phyloP scores from a whole-genome alignment of 2,113 vertebrate species.

The Cinclus mexicanus region DNA sequence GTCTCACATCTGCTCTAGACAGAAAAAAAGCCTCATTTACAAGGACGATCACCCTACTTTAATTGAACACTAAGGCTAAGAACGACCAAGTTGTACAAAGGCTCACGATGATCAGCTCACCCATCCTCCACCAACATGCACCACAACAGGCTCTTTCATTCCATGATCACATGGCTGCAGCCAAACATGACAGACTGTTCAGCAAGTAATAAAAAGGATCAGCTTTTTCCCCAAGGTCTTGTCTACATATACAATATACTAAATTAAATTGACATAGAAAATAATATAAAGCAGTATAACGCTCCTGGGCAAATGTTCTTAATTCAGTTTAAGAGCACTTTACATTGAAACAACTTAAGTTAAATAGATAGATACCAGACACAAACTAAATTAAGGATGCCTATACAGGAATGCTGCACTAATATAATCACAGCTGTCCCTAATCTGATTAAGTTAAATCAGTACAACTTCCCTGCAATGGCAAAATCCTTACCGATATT shows the following conservation, averaged over 20 bases:
- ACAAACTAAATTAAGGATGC: conserved; percentile 44
- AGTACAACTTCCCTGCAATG: conserved; percentile 4
- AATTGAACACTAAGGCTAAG: not conserved
- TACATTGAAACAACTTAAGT: conserved; percentile 18
- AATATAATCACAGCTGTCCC: conserved; percentile 45
- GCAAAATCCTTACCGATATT: not conserved
- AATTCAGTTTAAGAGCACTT: conserved; percentile 59
- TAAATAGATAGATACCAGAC: conserved; percentile 38
- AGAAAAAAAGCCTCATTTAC: not conserved
- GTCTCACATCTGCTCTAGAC: not conserved
- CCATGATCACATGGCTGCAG: not conserved
- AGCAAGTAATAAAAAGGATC: conserved; percentile 60
- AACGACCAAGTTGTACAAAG: not conserved
- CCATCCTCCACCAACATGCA: conserved; percentile 29
- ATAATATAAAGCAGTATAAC: conserved; percentile 8
- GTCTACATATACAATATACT: conserved; percentile 6
- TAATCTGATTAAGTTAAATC: conserved; percentile 56
- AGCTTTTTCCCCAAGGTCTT: conserved; percentile 51
- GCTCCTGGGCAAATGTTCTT: conserved; percentile 25
- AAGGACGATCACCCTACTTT: not conserved
- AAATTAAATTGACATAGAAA: conserved; percentile 50
- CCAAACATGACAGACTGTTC: conserved; percentile 33
- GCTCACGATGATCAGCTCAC: not conserved
- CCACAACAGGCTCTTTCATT: conserved; percentile 56
- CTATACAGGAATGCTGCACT: conserved; percentile 33